Evolutionary conservation across 2,113 vertebrate species (phyloP).

Genomic region (Passer domesticus): DNA sequence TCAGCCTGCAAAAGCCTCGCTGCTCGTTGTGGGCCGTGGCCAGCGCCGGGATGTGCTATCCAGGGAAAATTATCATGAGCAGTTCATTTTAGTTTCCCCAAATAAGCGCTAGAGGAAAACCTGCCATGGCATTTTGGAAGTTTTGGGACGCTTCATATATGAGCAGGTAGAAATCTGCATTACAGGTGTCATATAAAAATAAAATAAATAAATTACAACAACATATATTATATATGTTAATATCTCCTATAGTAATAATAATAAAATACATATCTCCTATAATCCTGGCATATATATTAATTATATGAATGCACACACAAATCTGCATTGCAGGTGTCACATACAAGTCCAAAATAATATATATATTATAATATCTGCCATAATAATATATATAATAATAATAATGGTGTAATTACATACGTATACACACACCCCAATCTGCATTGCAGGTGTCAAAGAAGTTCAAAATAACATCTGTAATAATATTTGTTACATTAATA

Average conservation of each 20-base stretch:
- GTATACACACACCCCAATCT: neutral
- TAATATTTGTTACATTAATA: neutral
- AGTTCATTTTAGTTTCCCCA: neutral
- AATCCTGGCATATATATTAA: neutral
- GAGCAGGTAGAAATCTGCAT: neutral
- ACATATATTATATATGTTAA: neutral
- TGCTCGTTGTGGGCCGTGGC: accelerated
- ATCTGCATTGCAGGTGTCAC: neutral
- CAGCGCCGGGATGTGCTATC: accelerated
- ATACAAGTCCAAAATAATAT: neutral
- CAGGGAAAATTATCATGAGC: neutral
- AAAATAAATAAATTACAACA: neutral
- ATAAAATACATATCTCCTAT: neutral
- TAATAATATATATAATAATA: neutral
- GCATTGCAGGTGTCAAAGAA: neutral
- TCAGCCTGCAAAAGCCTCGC: neutral
- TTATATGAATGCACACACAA: neutral
- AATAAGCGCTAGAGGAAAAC: neutral
- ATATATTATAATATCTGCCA: neutral
- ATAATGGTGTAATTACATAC: neutral
- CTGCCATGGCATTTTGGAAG: neutral
- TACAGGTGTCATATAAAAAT: neutral
- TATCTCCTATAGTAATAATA: neutral
- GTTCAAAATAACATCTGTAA: neutral
- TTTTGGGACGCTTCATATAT: neutral